Evolutionary conservation across 2,113 vertebrate species (phyloP).

Genomic region (Mugil cephalus): DNA sequence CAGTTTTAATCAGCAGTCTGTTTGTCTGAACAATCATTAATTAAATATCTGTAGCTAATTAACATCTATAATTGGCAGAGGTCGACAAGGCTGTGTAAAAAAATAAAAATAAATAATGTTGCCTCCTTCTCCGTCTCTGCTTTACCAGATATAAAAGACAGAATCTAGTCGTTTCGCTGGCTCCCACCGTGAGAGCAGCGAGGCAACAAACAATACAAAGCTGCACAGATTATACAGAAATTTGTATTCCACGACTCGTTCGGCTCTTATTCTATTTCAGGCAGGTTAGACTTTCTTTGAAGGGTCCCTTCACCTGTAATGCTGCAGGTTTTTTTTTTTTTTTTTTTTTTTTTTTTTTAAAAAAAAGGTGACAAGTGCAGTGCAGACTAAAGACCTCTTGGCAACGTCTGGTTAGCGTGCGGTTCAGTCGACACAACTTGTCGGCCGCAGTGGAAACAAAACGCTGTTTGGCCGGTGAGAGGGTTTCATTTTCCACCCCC

Average conservation of each 20-base stretch:
- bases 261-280: constrained; percentile 24
- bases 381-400: constrained; percentile 25
- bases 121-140: neutral
- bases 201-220: constrained; percentile 18
- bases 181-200: neutral
- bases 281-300: constrained; percentile 24
- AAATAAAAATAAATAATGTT: neutral
- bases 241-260: constrained; percentile 34
- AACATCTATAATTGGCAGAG: neutral
- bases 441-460: constrained; percentile 39
- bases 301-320: constrained; percentile 10
- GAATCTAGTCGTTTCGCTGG: neutral
- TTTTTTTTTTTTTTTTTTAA: neutral
- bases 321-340: constrained; percentile 8
- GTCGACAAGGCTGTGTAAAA: neutral
- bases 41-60: constrained; percentile 34
- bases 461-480: constrained; percentile 42
- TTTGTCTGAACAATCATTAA: constrained; percentile 3
- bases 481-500: constrained; percentile 51
- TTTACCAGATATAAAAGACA: neutral
- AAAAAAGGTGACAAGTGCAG: constrained; percentile 17
- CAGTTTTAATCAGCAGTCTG: constrained; percentile 13
- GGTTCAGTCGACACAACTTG: constrained; percentile 37
- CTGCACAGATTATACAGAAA: constrained; percentile 14
- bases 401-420: constrained; percentile 17